Evolutionary conservation across 1,140 invertebrate species (phyloP).

Genomic region (Caenorhabditis elegans): WBcel235 BX284606.5:13899001-13899500

Average conservation of each 20-base stretch:
- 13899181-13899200: conserved; percentile 4
- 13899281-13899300: too few species aligned
- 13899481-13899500: not conserved
- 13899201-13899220: not conserved
- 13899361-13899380: too few species aligned
- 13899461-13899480: too few species aligned
- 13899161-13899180: not conserved
- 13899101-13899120: not conserved
- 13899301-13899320: too few species aligned
- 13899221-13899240: not conserved
- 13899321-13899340: too few species aligned
- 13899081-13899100: not conserved
- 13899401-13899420: too few species aligned
- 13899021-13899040: not conserved
- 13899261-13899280: not conserved
- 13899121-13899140: too few species aligned
- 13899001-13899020: not conserved
- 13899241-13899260: not conserved
- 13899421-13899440: too few species aligned
- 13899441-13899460: too few species aligned
- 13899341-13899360: too few species aligned
- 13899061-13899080: not conserved
- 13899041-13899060: not conserved
- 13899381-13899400: too few species aligned
- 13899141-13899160: not conserved